phyloP scores from a whole-genome alignment of 2,797 vertebrate genomes.

The Acrocephalus scirpaceus region DNA sequence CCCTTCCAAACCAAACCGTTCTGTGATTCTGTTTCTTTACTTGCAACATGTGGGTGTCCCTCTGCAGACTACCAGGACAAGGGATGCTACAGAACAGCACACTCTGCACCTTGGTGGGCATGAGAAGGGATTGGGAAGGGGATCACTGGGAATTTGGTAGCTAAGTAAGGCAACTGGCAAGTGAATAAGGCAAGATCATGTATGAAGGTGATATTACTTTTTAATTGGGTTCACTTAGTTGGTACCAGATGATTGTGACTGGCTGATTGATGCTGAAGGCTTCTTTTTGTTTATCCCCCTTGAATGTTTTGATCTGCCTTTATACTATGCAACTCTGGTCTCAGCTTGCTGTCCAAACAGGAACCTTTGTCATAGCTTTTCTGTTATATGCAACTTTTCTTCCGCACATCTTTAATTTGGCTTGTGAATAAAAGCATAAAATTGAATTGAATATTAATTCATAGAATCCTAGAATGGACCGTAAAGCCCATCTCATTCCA shows the following conservation, averaged over 20 bases:
- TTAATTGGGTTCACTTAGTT: background rate
- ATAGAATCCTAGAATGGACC: background rate
- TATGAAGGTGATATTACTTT: background rate
- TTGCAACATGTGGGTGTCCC: background rate
- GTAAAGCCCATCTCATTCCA: background rate
- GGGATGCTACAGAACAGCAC: background rate
- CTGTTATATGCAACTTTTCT: background rate
- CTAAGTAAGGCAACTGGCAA: background rate
- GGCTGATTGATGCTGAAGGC: background rate
- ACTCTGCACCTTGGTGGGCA: fast-evolving
- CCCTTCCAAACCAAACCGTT: background rate
- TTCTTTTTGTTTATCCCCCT: background rate
- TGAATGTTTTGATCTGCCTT: background rate
- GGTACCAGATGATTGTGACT: background rate
- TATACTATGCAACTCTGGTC: background rate
- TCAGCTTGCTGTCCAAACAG: background rate
- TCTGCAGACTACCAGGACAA: background rate
- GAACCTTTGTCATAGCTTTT: background rate
- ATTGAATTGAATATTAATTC: background rate
- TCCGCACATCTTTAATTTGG: background rate
- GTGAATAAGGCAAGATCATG: background rate
- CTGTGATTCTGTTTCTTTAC: background rate
- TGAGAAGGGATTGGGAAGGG: background rate
- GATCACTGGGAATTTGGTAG: background rate
- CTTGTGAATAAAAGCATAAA: background rate